These are phyloP conservation scores for Syrmaticus mikado DNA, from an alignment of 2,113 vertebrate species.

Conservation along the genomic window DNA sequence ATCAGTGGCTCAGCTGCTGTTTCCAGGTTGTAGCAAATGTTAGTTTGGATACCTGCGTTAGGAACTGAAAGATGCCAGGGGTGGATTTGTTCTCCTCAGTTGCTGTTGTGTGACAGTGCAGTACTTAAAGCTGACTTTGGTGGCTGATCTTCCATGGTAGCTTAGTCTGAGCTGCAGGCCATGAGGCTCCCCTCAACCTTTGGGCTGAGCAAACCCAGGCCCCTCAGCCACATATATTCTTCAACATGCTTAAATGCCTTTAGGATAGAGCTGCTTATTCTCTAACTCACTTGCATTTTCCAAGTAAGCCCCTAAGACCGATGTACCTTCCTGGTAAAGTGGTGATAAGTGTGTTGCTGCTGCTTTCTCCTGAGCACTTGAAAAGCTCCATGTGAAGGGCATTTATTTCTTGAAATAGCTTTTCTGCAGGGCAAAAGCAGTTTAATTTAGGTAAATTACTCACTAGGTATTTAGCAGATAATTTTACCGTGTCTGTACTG, in stretches of 20 bases:
- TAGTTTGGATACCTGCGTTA: accelerated
- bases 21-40: background rate
- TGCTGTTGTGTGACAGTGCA: background rate
- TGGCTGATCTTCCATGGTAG: background rate
- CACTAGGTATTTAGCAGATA: background rate
- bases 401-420: background rate
- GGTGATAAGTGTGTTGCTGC: background rate
- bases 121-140: background rate
- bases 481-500: background rate
- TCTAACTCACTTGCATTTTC: background rate
- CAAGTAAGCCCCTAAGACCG: background rate
- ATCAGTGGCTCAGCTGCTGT: background rate
- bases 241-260: background rate
- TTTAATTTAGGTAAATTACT: background rate
- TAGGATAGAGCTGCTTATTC: background rate
- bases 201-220: background rate
- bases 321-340: background rate
- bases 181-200: too few relatives aligned
- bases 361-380: background rate
- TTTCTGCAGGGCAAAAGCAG: background rate
- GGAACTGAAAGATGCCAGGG: background rate
- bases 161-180: background rate
- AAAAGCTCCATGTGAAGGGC: background rate
- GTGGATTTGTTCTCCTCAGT: background rate
- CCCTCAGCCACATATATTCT: background rate